Percentiles rank a stretch among this genome's conserved stretches.
Conservation (phyloP, 2,113 vertebrate species). For the Microtus pennsylvanicus region DNA sequence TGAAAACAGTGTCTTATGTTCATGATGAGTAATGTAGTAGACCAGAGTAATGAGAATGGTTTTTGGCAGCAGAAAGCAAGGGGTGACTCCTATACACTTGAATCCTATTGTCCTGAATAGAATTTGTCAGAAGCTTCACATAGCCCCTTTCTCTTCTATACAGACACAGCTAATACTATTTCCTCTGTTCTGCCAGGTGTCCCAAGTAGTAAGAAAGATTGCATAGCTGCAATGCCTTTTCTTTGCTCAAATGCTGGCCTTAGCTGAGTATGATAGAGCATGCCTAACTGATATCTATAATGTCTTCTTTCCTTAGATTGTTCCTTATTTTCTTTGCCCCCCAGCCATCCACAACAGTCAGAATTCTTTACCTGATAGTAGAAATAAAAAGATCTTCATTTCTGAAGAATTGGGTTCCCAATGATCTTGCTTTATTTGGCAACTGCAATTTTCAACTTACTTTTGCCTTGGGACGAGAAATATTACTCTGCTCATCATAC, state of each 20-base stretch:
- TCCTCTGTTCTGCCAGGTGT: neutral
- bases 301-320: neutral
- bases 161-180: neutral
- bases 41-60: neutral
- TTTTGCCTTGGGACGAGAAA: neutral
- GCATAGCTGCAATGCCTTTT: neutral
- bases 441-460: neutral
- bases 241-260: neutral
- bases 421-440: neutral
- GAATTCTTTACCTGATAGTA: neutral
- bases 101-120: neutral
- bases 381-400: neutral
- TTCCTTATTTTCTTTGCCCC: neutral
- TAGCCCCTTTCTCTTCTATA: neutral
- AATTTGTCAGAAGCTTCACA: neutral
- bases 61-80: neutral
- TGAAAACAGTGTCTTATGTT: neutral
- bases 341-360: neutral
- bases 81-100: neutral
- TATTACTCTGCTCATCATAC: neutral
- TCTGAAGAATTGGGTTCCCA: neutral
- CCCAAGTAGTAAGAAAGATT: neutral
- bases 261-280: too few species aligned
- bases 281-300: neutral
- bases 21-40: neutral